A percentile compares a stretch with the other conserved stretches of the same genome.
phyloP scores from a whole-genome alignment of 2,888 invertebrate genomes.

The Polydrusus cervinus region DNA sequence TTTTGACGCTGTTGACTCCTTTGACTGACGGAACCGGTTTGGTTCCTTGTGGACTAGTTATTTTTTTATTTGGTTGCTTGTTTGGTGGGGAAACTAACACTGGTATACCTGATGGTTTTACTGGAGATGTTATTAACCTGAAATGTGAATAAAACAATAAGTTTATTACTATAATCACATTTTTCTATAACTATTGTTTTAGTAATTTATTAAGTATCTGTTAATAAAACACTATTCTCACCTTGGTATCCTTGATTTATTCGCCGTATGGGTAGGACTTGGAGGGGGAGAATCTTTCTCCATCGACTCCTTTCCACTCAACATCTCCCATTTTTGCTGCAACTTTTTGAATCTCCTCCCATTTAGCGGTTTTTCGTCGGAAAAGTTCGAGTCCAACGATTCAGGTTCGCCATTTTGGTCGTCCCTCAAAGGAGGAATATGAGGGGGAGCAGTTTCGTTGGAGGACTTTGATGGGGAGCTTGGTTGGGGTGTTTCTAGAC shows the following conservation, averaged over 20 bases:
- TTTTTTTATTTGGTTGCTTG: slow-evolving; percentile 61
- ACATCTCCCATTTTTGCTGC: slow-evolving; percentile 87
- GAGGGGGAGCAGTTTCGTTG: slow-evolving; percentile 17
- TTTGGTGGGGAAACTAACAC: slow-evolving; percentile 68
- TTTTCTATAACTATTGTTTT: too few species aligned
- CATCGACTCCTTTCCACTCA: slow-evolving; percentile 75
- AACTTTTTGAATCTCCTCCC: slow-evolving; percentile 83
- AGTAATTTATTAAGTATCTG: neutral
- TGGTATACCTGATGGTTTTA: slow-evolving; percentile 77
- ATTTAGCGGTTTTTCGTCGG: slow-evolving; percentile 71
- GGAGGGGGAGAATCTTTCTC: slow-evolving; percentile 71
- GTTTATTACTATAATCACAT: too few species aligned
- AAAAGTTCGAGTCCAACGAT: slow-evolving; percentile 67
- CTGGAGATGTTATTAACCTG: slow-evolving; percentile 82
- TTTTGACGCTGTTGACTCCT: slow-evolving; percentile 54
- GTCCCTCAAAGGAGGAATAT: slow-evolving; percentile 48
- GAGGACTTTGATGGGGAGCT: slow-evolving; percentile 2
- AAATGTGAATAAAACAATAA: slow-evolving; percentile 5
- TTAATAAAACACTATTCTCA: slow-evolving; percentile 10
- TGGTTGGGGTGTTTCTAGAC: slow-evolving; percentile 75
- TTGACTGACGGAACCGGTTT: slow-evolving; percentile 36
- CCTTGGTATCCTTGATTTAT: slow-evolving; percentile 81
- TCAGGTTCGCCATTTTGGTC: slow-evolving; percentile 63
- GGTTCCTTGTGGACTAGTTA: slow-evolving; percentile 66
- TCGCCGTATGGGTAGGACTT: slow-evolving; percentile 63